Evolutionary conservation across 1,140 invertebrate species (phyloP).

Genomic region (Oscheius sp.): DNA sequence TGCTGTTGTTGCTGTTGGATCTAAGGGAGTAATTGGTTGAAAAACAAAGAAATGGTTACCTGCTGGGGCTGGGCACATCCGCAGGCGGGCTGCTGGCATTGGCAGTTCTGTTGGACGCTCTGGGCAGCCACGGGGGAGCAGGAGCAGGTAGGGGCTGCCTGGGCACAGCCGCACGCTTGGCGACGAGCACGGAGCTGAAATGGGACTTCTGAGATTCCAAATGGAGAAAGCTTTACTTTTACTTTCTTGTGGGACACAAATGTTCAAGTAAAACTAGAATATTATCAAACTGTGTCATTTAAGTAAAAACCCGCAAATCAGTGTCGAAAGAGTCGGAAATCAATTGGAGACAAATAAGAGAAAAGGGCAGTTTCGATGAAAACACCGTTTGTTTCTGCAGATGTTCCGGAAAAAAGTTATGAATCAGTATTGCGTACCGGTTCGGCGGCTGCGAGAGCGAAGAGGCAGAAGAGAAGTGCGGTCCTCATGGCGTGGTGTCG

Average conservation of each 20-base stretch:
- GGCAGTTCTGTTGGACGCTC: not conserved
- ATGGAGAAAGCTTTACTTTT: not conserved
- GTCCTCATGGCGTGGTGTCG: not conserved
- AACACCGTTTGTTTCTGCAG: not conserved
- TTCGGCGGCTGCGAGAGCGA: not conserved
- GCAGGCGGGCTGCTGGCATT: slow-evolving; percentile 5
- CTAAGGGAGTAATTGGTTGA: no score
- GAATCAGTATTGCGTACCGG: not conserved
- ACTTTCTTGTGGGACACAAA: not conserved
- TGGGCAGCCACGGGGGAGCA: not conserved
- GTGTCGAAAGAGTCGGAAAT: not conserved
- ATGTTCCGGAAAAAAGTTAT: not conserved
- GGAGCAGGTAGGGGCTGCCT: slow-evolving; percentile 6
- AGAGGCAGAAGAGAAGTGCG: slow-evolving; percentile 7
- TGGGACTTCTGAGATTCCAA: not conserved
- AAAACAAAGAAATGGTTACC: not conserved
- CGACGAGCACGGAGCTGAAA: slow-evolving; percentile 13
- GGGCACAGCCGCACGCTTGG: slow-evolving; percentile 17
- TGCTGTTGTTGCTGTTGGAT: not conserved
- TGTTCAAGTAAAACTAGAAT: not conserved
- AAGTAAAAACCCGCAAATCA: not conserved
- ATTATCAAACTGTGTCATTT: not conserved
- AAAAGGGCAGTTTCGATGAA: not conserved
- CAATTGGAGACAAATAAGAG: not conserved
- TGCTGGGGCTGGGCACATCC: slow-evolving; percentile 19